These are phyloP conservation scores for Panthera uncia DNA, from an alignment of 2,113 vertebrate species.

Conservation along the genomic window DNA sequence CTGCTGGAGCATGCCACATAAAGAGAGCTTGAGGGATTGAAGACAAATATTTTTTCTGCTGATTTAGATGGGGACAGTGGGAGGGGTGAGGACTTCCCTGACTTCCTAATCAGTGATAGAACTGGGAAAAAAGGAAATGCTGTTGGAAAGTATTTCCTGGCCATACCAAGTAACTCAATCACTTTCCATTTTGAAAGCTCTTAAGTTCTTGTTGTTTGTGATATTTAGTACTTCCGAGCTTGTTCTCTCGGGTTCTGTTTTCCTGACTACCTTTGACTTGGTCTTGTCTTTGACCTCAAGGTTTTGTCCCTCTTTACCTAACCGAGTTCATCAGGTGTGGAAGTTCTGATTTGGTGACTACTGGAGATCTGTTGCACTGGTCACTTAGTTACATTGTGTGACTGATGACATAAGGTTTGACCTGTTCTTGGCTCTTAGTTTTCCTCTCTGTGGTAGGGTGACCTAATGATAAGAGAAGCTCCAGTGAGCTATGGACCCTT, in stretches of 20 bases:
- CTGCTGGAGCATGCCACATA: background rate
- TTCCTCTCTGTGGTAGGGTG: background rate
- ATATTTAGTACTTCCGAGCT: background rate
- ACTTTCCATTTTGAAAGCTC: slow-evolving; percentile 27
- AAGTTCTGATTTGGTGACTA: background rate
- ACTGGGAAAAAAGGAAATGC: background rate
- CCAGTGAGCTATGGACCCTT: background rate
- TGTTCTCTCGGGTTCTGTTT: slow-evolving; percentile 13
- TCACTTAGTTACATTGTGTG: background rate
- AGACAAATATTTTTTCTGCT: background rate
- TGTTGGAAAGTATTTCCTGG: slow-evolving; percentile 8
- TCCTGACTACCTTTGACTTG: background rate
- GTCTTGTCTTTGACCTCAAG: slow-evolving; percentile 35
- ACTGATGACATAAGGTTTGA: background rate
- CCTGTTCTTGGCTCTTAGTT: background rate
- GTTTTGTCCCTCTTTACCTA: background rate
- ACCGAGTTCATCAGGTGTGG: background rate
- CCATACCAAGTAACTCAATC: background rate
- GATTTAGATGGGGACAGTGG: background rate
- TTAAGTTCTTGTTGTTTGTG: background rate
- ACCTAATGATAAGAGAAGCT: fast-evolving
- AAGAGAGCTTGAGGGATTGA: background rate
- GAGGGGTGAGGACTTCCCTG: background rate
- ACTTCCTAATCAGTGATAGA: background rate
- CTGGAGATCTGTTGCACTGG: background rate